These are phyloP conservation scores for Galeopsomyia nigrocyanea DNA, from an alignment of 2,888 invertebrate species.

Conservation along the genomic window DNA sequence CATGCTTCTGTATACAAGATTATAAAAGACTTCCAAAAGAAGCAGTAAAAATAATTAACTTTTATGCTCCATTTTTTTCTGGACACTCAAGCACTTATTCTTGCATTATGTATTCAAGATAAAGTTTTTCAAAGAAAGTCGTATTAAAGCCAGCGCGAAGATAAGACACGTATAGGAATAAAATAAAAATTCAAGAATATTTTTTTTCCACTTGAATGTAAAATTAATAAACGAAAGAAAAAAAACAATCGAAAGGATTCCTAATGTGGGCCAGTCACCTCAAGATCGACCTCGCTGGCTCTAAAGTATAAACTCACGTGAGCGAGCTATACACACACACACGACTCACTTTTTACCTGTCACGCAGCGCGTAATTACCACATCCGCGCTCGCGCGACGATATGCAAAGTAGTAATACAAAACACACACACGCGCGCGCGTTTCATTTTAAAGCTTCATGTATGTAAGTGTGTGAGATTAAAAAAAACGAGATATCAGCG, in stretches of 20 bases:
- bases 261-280: conserved; percentile 52
- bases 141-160: no score
- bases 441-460: not conserved
- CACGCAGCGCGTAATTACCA: conserved; percentile 54
- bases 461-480: conserved; percentile 23
- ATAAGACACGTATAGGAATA: no score
- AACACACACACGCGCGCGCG: not conserved
- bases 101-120: no score
- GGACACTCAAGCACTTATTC: no score
- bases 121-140: no score
- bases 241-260: not conserved
- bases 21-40: no score
- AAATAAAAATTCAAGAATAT: no score
- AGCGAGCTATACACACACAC: conserved; percentile 12
- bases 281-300: conserved; percentile 37
- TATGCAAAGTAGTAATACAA: conserved; percentile 45
- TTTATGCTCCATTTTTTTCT: no score
- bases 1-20: no score
- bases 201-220: no score
- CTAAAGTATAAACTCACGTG: not conserved
- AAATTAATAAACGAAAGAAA: not conserved
- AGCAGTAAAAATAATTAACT: no score
- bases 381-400: conserved; percentile 49
- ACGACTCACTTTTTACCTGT: conserved; percentile 48
- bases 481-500: conserved; percentile 13